phyloP scores from a whole-genome alignment of 2,113 vertebrate genomes.

The Pteropus alecto region DNA sequence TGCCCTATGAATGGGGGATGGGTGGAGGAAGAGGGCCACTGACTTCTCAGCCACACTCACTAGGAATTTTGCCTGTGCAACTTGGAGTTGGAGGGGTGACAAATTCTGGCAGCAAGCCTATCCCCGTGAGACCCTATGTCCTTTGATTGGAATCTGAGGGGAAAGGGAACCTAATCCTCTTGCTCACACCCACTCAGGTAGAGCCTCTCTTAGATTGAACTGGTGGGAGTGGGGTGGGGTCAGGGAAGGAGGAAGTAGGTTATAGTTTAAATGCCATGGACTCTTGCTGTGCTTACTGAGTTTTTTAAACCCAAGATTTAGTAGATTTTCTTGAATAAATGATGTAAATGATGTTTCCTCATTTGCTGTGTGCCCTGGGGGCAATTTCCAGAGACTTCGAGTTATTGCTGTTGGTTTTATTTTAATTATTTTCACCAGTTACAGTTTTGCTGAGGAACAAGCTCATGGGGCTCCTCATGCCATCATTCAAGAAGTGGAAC shows the following conservation, averaged over 20 bases:
- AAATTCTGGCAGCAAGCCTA: neutral
- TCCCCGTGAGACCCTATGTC: neutral
- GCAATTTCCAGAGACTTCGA: neutral
- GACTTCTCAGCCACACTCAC: neutral
- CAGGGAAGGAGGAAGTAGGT: no score
- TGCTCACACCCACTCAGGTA: rapidly evolving
- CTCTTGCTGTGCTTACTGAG: neutral
- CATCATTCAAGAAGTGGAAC: neutral
- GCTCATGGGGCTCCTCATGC: neutral
- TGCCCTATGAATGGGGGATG: neutral
- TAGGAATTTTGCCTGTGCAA: neutral
- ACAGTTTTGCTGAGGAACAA: neutral
- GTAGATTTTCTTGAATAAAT: neutral
- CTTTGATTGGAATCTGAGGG: neutral
- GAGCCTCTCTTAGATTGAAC: neutral
- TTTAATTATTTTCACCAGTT: no score
- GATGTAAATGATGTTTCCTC: neutral
- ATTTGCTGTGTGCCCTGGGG: neutral
- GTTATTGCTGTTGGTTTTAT: neutral
- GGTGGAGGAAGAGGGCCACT: neutral
- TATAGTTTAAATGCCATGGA: neutral
- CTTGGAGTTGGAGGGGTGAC: neutral
- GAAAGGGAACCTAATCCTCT: neutral
- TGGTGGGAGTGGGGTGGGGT: neutral
- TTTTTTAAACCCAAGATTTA: neutral